A percentile compares a stretch with the other conserved stretches of the same genome.
Conservation (phyloP, 2,888 invertebrate species). For the Nomada flava region DNA sequence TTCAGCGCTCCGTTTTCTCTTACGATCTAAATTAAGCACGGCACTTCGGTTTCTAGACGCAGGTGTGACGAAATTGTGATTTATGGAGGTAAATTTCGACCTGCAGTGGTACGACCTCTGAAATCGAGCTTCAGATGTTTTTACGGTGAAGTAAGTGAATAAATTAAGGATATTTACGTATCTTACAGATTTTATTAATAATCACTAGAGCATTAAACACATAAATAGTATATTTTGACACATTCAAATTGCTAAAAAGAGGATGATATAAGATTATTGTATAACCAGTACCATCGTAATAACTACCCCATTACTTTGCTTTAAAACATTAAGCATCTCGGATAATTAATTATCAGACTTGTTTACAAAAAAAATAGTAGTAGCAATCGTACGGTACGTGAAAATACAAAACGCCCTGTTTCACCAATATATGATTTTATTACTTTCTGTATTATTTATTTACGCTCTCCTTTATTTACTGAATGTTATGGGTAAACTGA, state of each 20-base stretch:
- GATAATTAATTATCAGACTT: slow-evolving; percentile 4
- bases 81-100: too few species aligned
- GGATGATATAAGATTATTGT: slow-evolving; percentile 24
- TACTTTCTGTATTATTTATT: slow-evolving; percentile 30
- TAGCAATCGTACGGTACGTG: slow-evolving; percentile 16
- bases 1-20: too few species aligned
- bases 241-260: slow-evolving; percentile 1
- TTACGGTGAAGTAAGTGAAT: not conserved
- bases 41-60: too few species aligned
- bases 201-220: slow-evolving; percentile 28
- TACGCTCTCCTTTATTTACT: slow-evolving; percentile 1
- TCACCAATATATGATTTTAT: slow-evolving; percentile 1
- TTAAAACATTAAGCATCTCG: not conserved
- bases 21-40: too few species aligned
- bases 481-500: slow-evolving; percentile 22
- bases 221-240: slow-evolving; percentile 23
- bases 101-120: too few species aligned
- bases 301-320: not conserved
- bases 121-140: not conserved
- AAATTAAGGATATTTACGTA: not conserved
- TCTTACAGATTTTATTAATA: slow-evolving; percentile 39
- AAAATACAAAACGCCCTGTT: slow-evolving; percentile 31
- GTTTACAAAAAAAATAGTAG: slow-evolving; percentile 14
- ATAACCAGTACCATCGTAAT: not conserved
- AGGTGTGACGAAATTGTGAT: too few species aligned